A percentile compares a stretch with the other conserved stretches of the same genome.
These are phyloP conservation scores for Ormyrus thymus DNA, from an alignment of 2,888 invertebrate genomes.

Conservation along the genomic window DNA sequence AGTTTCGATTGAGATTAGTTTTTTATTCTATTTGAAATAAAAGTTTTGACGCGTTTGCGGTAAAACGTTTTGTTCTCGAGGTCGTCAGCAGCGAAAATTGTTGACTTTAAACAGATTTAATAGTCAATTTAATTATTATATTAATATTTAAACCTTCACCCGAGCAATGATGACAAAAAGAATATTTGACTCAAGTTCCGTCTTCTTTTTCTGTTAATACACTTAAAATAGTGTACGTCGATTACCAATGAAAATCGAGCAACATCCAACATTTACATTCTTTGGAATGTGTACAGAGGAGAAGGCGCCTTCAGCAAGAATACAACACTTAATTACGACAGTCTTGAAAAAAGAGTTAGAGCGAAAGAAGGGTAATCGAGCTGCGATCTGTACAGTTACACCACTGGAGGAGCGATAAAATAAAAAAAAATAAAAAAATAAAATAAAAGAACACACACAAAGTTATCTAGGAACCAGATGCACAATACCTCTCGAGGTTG, in stretches of 20 bases:
- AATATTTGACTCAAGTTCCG: no score
- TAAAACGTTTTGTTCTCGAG: no score
- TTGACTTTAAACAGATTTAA: no score
- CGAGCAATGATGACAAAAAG: background rate
- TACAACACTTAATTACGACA: constrained; percentile 3
- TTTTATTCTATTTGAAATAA: no score
- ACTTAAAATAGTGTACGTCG: background rate
- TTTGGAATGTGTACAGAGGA: background rate
- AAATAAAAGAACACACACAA: constrained; percentile 30
- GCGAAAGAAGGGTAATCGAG: background rate
- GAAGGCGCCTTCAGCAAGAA: background rate
- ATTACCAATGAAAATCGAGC: background rate
- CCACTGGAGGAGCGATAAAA: constrained; percentile 56
- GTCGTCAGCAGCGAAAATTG: no score
- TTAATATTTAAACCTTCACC: no score
- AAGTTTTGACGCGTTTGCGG: no score
- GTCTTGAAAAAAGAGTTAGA: background rate
- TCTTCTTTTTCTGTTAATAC: background rate
- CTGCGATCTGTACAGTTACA: constrained; percentile 61
- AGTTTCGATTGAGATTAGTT: no score
- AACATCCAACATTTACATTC: no score
- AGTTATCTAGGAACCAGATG: constrained; percentile 71
- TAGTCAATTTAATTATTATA: no score
- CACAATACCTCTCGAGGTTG: constrained; percentile 70
- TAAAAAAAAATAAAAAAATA: no score